These are phyloP conservation scores for Cabera pusaria DNA, from an alignment of 2,888 invertebrate genomes.

Conservation along the genomic window DNA sequence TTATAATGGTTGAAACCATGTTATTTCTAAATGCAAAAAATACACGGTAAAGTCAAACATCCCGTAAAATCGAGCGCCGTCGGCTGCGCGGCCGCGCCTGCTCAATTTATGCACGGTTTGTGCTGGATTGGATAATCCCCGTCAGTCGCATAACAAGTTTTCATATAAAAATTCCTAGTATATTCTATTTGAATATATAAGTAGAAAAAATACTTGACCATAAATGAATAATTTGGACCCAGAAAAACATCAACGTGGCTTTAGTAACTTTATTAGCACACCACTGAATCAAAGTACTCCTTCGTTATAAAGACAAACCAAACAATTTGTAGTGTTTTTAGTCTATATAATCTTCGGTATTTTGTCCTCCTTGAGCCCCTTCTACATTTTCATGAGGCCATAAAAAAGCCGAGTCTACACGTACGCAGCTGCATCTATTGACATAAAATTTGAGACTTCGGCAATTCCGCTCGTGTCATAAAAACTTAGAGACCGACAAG, in stretches of 20 bases:
- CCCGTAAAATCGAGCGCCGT: constrained; percentile 30
- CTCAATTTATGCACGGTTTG: constrained; percentile 45
- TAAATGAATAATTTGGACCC: no score
- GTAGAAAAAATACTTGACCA: no score
- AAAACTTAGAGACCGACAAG: constrained; percentile 58
- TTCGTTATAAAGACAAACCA: constrained; percentile 19
- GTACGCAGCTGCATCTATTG: constrained; percentile 58
- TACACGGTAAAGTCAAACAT: constrained; percentile 15
- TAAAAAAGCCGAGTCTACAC: constrained; percentile 41
- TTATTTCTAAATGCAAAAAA: constrained; percentile 8
- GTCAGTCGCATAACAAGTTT: constrained; percentile 37
- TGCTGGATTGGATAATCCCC: constrained; percentile 43
- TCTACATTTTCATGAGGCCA: constrained; percentile 44
- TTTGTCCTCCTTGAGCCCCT: constrained; percentile 30
- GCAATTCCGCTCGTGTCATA: constrained; percentile 54
- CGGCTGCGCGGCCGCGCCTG: constrained; percentile 35
- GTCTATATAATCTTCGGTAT: constrained; percentile 27
- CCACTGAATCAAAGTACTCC: constrained; percentile 18
- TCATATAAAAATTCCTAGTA: constrained; percentile 20
- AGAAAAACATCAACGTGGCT: background rate
- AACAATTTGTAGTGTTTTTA: constrained; percentile 29
- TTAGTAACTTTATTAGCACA: no score
- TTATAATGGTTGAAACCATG: no score
- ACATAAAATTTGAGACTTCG: constrained; percentile 63
- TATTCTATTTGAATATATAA: constrained; percentile 18